Percentiles rank a stretch among this genome's conserved stretches.
phyloP scores from a whole-genome alignment of 2,797 vertebrate genomes.

The Danionella dracula region DNA sequence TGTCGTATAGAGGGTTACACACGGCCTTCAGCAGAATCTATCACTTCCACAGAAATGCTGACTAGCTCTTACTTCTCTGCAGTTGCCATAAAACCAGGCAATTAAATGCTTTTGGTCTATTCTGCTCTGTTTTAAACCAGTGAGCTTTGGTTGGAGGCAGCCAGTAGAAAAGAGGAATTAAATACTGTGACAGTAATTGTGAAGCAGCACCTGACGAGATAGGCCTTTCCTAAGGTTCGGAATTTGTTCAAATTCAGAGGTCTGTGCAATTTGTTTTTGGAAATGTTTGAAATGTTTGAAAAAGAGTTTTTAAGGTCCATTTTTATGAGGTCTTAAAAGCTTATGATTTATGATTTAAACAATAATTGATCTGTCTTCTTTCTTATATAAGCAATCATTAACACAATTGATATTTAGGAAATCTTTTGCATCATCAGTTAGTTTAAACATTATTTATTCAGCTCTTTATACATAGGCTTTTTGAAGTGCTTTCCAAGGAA shows the following conservation, averaged over 20 bases:
- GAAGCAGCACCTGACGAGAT: slow-evolving; percentile 43
- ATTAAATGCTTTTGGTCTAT: slow-evolving; percentile 52
- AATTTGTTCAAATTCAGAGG: too few relatives aligned
- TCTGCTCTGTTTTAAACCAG: slow-evolving; percentile 39
- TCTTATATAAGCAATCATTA: too few relatives aligned
- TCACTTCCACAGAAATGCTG: slow-evolving; percentile 57
- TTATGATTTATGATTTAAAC: too few relatives aligned
- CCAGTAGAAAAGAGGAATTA: slow-evolving; percentile 45
- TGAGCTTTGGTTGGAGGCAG: slow-evolving; percentile 24
- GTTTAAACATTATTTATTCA: too few relatives aligned
- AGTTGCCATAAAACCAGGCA: slow-evolving; percentile 51
- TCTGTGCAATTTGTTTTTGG: too few relatives aligned
- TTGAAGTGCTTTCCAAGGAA: too few relatives aligned
- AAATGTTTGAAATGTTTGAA: too few relatives aligned
- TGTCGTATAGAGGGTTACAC: too few relatives aligned
- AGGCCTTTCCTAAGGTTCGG: background rate
- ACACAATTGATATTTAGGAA: too few relatives aligned
- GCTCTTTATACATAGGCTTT: too few relatives aligned
- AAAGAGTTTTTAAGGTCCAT: background rate
- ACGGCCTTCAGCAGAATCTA: slow-evolving; percentile 50
- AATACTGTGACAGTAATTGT: slow-evolving; percentile 45
- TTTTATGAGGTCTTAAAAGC: background rate
- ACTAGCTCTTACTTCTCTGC: slow-evolving; percentile 46
- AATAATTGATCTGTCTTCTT: too few relatives aligned
- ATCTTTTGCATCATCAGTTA: too few relatives aligned